Conservation (phyloP, 1,140 invertebrate genomes). For the Palaemon carinicauda region DNA sequence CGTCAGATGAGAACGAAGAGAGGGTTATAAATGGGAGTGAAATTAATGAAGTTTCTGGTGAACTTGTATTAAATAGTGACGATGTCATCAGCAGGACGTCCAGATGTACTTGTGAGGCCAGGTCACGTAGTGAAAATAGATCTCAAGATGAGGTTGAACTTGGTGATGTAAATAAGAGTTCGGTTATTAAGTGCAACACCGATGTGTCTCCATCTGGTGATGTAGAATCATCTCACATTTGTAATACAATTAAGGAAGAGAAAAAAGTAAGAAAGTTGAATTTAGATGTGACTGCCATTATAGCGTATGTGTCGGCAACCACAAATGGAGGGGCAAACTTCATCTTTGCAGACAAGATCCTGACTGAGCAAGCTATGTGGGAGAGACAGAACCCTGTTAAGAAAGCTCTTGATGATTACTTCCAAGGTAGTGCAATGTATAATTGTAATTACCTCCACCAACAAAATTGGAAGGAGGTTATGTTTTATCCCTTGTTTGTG, state of each 20-base stretch:
- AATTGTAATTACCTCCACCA: background rate
- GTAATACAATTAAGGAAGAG: background rate
- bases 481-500: no score
- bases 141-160: no score
- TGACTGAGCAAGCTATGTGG: conserved; percentile 42
- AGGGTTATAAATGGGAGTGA: background rate
- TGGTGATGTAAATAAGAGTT: background rate
- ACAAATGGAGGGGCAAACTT: conserved; percentile 33
- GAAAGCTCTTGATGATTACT: conserved; percentile 28
- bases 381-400: conserved; percentile 48
- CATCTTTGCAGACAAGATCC: conserved; percentile 23
- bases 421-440: conserved; percentile 18
- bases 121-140: no score
- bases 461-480: no score
- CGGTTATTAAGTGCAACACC: background rate
- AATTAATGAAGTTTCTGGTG: background rate
- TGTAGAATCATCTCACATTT: background rate
- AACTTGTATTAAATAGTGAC: background rate
- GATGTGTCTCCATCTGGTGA: background rate
- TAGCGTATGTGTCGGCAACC: conserved; percentile 42
- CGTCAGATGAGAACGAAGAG: background rate
- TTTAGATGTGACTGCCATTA: conserved; percentile 47
- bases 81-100: no score
- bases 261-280: conserved; percentile 15
- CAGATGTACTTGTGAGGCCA: no score